These are phyloP conservation scores for Anguilla pacifica DNA, from an alignment of 2,797 vertebrate species.

Conservation along the genomic window DNA sequence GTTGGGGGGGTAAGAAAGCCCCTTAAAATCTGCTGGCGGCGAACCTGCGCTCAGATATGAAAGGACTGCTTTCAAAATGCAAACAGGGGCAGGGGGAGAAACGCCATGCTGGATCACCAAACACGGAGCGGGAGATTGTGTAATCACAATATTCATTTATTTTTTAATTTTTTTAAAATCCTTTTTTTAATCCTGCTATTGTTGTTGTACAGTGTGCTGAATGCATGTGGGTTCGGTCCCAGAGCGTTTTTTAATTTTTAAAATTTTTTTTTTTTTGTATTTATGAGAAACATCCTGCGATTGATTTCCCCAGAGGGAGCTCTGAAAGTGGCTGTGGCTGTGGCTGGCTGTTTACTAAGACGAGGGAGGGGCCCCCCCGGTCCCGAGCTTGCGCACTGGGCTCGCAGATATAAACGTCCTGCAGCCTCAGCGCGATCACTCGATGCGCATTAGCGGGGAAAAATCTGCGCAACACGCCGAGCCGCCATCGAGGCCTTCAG, in stretches of 20 bases:
- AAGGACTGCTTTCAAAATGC: neutral
- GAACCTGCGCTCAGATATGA: neutral
- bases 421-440: neutral
- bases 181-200: neutral
- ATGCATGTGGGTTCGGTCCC: neutral
- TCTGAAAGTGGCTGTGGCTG: neutral
- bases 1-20: neutral
- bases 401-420: neutral
- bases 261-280: neutral
- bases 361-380: neutral
- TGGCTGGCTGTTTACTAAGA: neutral
- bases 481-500: neutral
- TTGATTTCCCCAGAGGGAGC: neutral
- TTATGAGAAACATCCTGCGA: neutral
- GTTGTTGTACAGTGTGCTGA: neutral
- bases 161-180: neutral
- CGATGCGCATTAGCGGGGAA: neutral
- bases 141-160: neutral
- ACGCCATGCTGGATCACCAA: neutral
- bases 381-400: neutral
- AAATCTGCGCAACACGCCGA: neutral
- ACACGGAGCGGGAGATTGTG: neutral
- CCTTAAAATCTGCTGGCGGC: neutral
- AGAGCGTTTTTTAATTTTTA: neutral
- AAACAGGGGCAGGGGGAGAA: neutral